These are phyloP conservation scores for Trissoscelio sp. DNA, from an alignment of 2,888 invertebrate species.

Conservation along the genomic window DNA sequence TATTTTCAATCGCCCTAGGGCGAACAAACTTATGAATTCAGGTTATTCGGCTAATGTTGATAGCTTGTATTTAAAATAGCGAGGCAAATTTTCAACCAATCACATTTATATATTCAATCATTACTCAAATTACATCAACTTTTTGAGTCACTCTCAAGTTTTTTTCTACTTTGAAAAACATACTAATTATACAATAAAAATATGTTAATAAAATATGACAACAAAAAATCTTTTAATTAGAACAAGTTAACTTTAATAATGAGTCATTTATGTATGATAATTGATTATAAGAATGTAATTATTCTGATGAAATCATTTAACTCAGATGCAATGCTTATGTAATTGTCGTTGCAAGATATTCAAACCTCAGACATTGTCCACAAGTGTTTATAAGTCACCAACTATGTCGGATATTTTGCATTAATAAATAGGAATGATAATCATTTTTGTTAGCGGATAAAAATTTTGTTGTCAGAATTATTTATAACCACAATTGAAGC, in stretches of 20 bases:
- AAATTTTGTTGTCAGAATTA: too few relatives aligned
- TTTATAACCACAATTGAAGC: too few relatives aligned
- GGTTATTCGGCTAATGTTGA: not conserved
- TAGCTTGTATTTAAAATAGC: not conserved
- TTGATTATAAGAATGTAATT: not conserved
- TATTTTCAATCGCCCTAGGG: not conserved
- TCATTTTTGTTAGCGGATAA: too few relatives aligned
- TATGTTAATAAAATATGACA: too few relatives aligned
- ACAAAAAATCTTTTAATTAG: not conserved
- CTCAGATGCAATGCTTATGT: conserved; percentile 6
- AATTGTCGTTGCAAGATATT: conserved; percentile 5
- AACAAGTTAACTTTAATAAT: not conserved
- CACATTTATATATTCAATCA: not conserved
- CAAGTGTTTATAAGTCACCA: conserved; percentile 19
- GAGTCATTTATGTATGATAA: not conserved
- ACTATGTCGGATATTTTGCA: not conserved
- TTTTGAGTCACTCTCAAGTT: too few relatives aligned
- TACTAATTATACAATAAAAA: too few relatives aligned
- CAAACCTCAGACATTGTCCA: conserved; percentile 20
- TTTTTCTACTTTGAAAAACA: too few relatives aligned
- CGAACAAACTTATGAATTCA: not conserved
- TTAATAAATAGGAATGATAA: too few relatives aligned
- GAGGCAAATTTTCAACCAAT: not conserved
- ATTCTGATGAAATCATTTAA: conserved; percentile 7
- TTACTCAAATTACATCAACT: not conserved